Conservation (phyloP, 2,113 vertebrate genomes). For the Peromyscus polionotus region DNA sequence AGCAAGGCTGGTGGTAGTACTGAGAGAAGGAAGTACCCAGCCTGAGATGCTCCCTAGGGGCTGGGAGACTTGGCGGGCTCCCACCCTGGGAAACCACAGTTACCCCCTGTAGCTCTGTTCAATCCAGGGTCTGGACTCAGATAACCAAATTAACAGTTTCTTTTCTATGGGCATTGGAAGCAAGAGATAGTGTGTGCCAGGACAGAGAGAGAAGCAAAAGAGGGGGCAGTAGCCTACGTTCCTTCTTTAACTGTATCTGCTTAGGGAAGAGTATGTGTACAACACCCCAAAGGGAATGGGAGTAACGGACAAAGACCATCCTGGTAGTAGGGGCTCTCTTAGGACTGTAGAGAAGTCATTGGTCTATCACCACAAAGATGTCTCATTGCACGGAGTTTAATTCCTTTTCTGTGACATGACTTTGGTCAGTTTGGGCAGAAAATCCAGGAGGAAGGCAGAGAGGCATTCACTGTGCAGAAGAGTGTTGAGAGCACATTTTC, state of each 20-base stretch:
- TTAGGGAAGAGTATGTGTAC: neutral
- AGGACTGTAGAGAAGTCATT: neutral
- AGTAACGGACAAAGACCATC: neutral
- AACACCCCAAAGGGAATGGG: too few species aligned
- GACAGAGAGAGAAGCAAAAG: neutral
- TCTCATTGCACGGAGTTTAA: neutral
- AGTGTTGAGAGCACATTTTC: neutral
- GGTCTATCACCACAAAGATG: too few species aligned
- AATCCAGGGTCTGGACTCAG: too few species aligned
- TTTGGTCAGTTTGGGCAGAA: neutral
- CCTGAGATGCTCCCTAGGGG: neutral
- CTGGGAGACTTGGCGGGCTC: neutral
- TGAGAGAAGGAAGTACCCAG: neutral
- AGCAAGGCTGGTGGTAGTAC: neutral
- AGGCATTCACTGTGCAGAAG: neutral
- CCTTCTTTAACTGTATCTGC: neutral
- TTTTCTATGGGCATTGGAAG: neutral
- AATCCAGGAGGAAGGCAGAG: neutral
- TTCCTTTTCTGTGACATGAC: neutral
- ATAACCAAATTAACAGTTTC: neutral
- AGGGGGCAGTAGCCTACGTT: neutral
- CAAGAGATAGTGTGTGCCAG: neutral
- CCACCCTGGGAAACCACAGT: too few species aligned
- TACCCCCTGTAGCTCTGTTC: too few species aligned
- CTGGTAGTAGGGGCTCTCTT: neutral